Base-by-base conservation (phyloP, 2,888 invertebrate genomes). In the Capitulum mitella region DNA sequence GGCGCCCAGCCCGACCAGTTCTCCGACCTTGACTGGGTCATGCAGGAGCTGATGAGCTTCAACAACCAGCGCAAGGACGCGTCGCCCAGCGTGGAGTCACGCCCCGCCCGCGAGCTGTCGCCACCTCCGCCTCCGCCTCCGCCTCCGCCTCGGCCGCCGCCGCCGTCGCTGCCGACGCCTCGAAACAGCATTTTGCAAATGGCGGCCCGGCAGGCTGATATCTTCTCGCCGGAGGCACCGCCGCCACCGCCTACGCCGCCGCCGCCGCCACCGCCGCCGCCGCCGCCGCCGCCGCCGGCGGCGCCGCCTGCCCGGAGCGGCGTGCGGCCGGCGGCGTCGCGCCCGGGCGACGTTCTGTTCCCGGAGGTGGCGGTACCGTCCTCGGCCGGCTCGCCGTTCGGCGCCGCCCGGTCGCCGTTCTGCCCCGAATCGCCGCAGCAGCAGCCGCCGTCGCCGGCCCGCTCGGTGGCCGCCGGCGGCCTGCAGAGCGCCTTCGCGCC, bases 11-110 rank as follows among this genome's bases (percentile, higher is more conserved):
- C 29, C 34, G 58, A 29, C 58, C 37, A 70, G 70, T 19, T 70
- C 34, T 26, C 10, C 37, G 70, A 86, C 40, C 85, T 86, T 84
- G 81, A 80, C 32, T 84, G 85, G 29, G 86, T 86, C 34, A 83
- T 86, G 78, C 85, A 86, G 80, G 85, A 86, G 78, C 79, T 83
- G 14, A 79, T 80, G 77, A 70, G 70, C 70, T 70, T 70, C 40
- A 70, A 70, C 40, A 64, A 64, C 34, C 70, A 70, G 70, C 70
- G 37, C 26, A 70, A 37, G 70, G 70, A 70, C 5, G 10, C 70
- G 10, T n/a, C 58, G n/a, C 58, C 58, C 22, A 58, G 29, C 29
- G 58, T 29, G 29, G 58, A 58, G 10, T 58, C 58, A 10, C 58
- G 58, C 5, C 10, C 58, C 29, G n/a, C 58, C 29, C 58, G 22